A percentile compares a stretch with the other conserved stretches of the same genome.
These are phyloP conservation scores for Falco concolor DNA, from an alignment of 2,797 vertebrate species.

Conservation along the genomic window DNA sequence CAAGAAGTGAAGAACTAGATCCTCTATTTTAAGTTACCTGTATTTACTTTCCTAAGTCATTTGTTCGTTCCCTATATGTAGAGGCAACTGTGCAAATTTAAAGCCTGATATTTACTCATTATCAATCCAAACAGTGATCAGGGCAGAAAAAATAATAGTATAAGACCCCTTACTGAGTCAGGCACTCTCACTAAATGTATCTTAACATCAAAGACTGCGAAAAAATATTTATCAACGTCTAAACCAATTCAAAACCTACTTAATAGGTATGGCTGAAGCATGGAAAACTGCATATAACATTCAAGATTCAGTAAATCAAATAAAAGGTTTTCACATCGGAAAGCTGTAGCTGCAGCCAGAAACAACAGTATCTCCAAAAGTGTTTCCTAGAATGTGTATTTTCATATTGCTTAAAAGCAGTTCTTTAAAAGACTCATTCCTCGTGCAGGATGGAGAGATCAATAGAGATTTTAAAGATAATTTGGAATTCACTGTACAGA, in stretches of 20 bases:
- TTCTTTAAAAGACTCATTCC: neutral
- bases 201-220: neutral
- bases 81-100: neutral
- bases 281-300: neutral
- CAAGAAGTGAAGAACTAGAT: neutral
- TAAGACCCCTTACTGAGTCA: neutral
- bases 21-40: neutral
- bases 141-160: neutral
- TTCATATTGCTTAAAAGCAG: neutral
- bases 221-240: neutral
- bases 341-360: neutral
- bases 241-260: neutral
- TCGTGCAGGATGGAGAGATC: neutral
- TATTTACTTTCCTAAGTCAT: neutral
- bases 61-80: neutral
- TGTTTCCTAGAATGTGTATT: neutral
- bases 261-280: neutral
- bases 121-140: neutral
- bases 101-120: neutral
- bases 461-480: neutral
- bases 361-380: neutral
- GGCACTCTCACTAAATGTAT: neutral
- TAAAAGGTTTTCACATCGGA: neutral
- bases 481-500: neutral
- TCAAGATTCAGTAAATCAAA: neutral